Evolutionary conservation across 2,888 invertebrate species (phyloP), one percentile per base, ranked within the genome.

Genomic region (Eristalis tenax): DNA sequence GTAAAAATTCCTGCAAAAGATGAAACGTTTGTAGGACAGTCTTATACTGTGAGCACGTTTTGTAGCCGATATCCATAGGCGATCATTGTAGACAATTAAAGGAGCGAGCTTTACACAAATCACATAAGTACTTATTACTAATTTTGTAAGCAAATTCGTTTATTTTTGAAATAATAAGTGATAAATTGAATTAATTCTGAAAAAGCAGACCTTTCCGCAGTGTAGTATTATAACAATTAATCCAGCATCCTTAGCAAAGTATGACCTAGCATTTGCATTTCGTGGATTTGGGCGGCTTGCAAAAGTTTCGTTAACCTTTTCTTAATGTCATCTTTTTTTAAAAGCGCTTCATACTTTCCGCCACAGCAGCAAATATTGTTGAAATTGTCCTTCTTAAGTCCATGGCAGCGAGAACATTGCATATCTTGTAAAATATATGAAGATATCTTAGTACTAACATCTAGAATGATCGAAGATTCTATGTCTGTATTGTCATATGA

Each of bases 371-470:
- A 99, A 85, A 96, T 95, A 64, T 94, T 94, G 0, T 95, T 94
- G 90, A 98, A 94, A 91, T 98, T 98, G 89, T 97, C 97, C 89
- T 96, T 95, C 94, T 98, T 98, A 50, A 98, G 96, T 96, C 97
- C 96, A 90, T 95, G 95, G 92, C 99, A 99, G 91, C 98, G 96
- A 28, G 93, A 93, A 92, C 99, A 99, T 89, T 96, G 95, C 85
- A 99, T 94, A 93, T 99, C 99, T 93, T 99, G 99, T 61, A 99
- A 94, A 23, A 96, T 96, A 91, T 96, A 98, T 1, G 97, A 96
- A 96, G 98, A 96, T 38, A 97, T 95, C 90, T 97, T 97, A 22
- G 96, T 94, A 92, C 97, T 96, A 80, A 98, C 94, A 15, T 95
- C 95, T 91, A 98, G 97, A 3, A 98, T 94, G 69, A 99, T 94